A percentile compares a stretch with the other conserved stretches of the same genome.
These are phyloP conservation scores for Teleiodes luculella DNA, from an alignment of 2,888 invertebrate species.

Conservation along the genomic window DNA sequence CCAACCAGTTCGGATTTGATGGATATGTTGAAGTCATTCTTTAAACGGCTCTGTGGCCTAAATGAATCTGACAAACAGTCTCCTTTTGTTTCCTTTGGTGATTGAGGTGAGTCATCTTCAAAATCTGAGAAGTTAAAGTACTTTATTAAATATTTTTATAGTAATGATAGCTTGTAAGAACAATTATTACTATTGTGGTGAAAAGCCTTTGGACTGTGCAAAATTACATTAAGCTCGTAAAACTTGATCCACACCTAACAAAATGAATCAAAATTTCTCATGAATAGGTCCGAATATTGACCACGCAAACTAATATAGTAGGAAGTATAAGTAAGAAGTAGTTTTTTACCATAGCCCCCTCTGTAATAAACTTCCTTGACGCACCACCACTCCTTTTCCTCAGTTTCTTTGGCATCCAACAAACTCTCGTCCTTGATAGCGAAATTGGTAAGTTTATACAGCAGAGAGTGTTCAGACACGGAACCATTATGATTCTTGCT, in stretches of 20 bases:
- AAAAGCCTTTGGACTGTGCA: too few species aligned
- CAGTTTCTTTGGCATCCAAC: constrained; percentile 77
- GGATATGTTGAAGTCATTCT: constrained; percentile 68
- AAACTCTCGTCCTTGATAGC: constrained; percentile 84
- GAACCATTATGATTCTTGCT: constrained; percentile 66
- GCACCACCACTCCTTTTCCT: constrained; percentile 77
- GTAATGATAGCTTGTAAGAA: too few species aligned
- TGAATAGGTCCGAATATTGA: too few species aligned
- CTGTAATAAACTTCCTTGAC: constrained; percentile 64
- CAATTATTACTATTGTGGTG: too few species aligned
- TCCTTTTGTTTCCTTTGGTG: constrained; percentile 50
- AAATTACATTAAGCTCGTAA: too few species aligned
- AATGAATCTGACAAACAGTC: constrained; percentile 62
- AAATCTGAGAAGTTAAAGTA: too few species aligned
- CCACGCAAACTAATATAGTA: background rate
- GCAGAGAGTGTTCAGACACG: constrained; percentile 81
- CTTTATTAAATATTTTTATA: too few species aligned
- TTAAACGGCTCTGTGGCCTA: constrained; percentile 60
- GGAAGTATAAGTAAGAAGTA: background rate
- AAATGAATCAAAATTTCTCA: too few species aligned
- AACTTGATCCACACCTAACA: too few species aligned
- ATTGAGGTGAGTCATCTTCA: constrained; percentile 46
- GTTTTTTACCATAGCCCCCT: constrained; percentile 41
- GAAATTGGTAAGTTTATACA: constrained; percentile 87
- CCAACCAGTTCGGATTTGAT: constrained; percentile 61